Percentiles rank a stretch among this genome's conserved stretches.
These are phyloP conservation scores for Todiramphus saurophagus DNA, from an alignment of 2,113 vertebrate species.

Conservation along the genomic window DNA sequence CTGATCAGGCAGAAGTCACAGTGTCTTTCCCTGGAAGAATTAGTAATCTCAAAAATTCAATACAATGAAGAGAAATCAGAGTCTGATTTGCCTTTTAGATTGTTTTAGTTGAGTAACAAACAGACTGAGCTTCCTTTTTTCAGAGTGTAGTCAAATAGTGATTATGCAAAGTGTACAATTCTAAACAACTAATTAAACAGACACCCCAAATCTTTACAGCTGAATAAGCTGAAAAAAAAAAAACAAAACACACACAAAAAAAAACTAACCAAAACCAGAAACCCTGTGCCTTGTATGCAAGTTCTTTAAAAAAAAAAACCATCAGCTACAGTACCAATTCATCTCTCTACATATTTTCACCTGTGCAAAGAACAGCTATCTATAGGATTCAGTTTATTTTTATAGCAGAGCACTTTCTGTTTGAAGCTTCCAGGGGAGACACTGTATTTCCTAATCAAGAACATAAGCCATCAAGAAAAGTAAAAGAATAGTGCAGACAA, in stretches of 20 bases:
- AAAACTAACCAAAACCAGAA: background rate
- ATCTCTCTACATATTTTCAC: background rate
- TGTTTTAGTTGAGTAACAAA: conserved; percentile 25
- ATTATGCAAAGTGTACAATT: conserved; percentile 46
- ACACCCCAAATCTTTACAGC: conserved; percentile 4
- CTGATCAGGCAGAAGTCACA: background rate
- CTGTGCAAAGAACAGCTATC: background rate
- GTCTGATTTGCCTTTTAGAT: background rate
- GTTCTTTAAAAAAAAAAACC: background rate
- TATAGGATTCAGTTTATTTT: background rate
- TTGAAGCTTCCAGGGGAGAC: background rate
- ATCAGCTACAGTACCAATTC: background rate
- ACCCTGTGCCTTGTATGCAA: background rate
- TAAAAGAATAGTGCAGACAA: background rate
- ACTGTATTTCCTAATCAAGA: background rate
- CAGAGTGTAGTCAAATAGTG: conserved; percentile 24
- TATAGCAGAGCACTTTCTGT: background rate
- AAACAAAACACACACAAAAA: background rate
- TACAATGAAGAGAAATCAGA: background rate
- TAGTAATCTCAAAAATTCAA: background rate
- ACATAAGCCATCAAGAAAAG: background rate
- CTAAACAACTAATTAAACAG: conserved; percentile 54
- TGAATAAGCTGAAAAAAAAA: background rate
- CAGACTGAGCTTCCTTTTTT: conserved; percentile 28
- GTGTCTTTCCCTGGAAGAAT: conserved; percentile 11